These are phyloP conservation scores for Odontomachus brunneus DNA, from an alignment of 1,140 invertebrate genomes.

Conservation along the genomic window DNA sequence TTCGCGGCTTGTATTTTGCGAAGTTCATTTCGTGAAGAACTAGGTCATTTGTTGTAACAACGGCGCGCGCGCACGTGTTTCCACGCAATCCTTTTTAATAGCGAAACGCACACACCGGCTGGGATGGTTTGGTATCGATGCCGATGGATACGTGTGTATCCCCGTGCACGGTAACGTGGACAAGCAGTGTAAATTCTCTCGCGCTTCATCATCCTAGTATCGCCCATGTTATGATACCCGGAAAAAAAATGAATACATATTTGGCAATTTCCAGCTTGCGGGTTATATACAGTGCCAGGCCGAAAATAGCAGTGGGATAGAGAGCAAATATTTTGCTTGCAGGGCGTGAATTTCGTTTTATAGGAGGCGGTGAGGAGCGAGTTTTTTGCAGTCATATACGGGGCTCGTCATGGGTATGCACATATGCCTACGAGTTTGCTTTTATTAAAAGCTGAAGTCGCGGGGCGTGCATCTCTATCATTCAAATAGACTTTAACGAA, in stretches of 20 bases:
- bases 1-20: constrained; percentile 15
- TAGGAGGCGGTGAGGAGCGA: constrained; percentile 23
- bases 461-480: constrained; percentile 50
- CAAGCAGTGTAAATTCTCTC: constrained; percentile 60
- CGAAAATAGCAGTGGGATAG: constrained; percentile 53
- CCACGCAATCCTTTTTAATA: constrained; percentile 50
- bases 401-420: constrained; percentile 43
- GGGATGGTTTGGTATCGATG: constrained; percentile 9
- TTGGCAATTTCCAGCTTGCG: constrained; percentile 57
- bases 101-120: constrained; percentile 25
- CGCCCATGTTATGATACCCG: constrained; percentile 42
- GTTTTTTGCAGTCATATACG: constrained; percentile 49
- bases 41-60: constrained; percentile 29
- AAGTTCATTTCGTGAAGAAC: constrained; percentile 11
- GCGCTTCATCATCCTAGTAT: constrained; percentile 56
- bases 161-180: constrained; percentile 45
- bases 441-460: constrained; percentile 57
- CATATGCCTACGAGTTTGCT: constrained; percentile 51
- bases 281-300: constrained; percentile 27
- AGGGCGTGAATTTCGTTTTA: constrained; percentile 55
- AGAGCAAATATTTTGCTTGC: constrained; percentile 64
- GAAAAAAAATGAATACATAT: constrained; percentile 56
- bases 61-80: constrained; percentile 5
- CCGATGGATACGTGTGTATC: constrained; percentile 9
- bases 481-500: constrained; percentile 55